Percentiles rank a stretch among this genome's conserved stretches.
Conservation (phyloP, 2,113 vertebrate species). For the Muntiacus muntjak region DNA sequence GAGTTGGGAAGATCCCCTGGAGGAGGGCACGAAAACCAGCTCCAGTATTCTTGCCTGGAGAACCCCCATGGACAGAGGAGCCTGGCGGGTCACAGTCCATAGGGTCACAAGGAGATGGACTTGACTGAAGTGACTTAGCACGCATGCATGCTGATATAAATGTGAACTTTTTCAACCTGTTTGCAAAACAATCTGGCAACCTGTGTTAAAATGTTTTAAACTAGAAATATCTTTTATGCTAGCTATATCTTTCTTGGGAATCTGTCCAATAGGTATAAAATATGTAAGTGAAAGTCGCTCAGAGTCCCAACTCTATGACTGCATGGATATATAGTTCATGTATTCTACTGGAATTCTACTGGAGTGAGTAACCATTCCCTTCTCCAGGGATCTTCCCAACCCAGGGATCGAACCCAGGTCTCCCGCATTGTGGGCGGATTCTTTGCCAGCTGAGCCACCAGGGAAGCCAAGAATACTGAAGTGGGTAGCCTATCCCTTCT, state of each 20-base stretch:
- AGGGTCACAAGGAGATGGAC: background rate
- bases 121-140: background rate
- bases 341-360: background rate
- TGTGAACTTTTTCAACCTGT: background rate
- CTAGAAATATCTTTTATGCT: background rate
- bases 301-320: background rate
- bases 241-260: background rate
- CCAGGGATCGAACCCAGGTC: background rate
- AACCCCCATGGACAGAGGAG: too few relatives aligned
- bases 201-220: background rate
- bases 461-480: background rate
- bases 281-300: background rate
- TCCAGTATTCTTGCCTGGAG: too few relatives aligned
- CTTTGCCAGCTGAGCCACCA: background rate
- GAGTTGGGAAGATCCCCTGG: too few relatives aligned
- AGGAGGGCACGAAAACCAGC: too few relatives aligned
- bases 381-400: background rate
- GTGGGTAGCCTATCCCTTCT: background rate
- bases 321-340: background rate
- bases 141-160: background rate
- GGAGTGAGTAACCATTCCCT: background rate
- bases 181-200: background rate
- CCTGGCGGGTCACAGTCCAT: background rate
- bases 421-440: background rate
- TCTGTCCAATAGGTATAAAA: background rate